These are phyloP conservation scores for Zosterops japonicus DNA, from an alignment of 2,113 vertebrate species.

Conservation along the genomic window DNA sequence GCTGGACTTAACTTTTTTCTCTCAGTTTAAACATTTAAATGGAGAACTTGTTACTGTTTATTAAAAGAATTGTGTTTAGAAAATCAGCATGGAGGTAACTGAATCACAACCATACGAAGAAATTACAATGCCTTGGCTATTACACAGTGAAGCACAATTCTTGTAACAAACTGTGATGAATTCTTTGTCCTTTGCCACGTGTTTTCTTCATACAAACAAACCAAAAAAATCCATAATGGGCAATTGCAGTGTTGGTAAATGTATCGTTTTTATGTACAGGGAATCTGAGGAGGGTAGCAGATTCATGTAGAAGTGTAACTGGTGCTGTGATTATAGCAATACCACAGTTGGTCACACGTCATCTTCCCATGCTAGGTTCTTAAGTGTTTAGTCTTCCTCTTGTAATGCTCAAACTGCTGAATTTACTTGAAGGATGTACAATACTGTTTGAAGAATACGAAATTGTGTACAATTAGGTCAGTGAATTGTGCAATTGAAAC, in stretches of 20 bases:
- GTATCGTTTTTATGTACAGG: constrained; percentile 66
- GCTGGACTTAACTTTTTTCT: constrained; percentile 71
- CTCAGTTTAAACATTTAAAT: constrained; percentile 71
- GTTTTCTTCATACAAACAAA: constrained; percentile 70
- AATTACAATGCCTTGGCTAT: constrained; percentile 57
- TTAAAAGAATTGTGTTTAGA: constrained; percentile 79
- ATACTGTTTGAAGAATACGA: constrained; percentile 70
- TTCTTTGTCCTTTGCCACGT: constrained; percentile 69
- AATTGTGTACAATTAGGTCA: constrained; percentile 76
- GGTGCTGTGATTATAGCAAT: constrained; percentile 84
- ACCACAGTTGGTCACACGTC: constrained; percentile 65
- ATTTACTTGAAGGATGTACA: constrained; percentile 81
- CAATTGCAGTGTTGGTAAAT: constrained; percentile 68
- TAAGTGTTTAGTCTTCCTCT: constrained; percentile 72
- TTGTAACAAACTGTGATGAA: constrained; percentile 80
- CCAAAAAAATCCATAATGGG: constrained; percentile 78
- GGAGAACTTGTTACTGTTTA: constrained; percentile 80
- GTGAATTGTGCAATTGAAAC: constrained; percentile 75
- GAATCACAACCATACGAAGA: constrained; percentile 49
- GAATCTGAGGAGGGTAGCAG: constrained; percentile 58
- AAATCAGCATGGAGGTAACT: constrained; percentile 37
- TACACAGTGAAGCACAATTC: constrained; percentile 76
- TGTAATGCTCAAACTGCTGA: constrained; percentile 71
- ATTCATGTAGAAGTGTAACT: constrained; percentile 74
- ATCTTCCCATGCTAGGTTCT: constrained; percentile 64